These are phyloP conservation scores for Steatornis caripensis DNA, from an alignment of 2,113 vertebrate species.

Conservation along the genomic window DNA sequence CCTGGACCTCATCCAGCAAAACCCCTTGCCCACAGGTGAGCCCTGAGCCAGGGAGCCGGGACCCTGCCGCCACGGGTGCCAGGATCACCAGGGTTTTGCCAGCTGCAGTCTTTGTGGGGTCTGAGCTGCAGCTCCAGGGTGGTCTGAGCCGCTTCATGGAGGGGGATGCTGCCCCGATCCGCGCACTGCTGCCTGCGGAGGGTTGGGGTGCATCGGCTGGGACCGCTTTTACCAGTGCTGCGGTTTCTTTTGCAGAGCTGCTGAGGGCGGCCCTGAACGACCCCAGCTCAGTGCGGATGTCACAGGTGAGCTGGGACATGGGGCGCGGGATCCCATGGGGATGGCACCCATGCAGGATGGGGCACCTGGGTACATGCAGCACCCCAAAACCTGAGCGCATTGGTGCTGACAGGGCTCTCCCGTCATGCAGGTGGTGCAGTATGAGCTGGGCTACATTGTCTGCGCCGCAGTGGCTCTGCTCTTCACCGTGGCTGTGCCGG, in stretches of 20 bases:
- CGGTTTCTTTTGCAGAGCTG: constrained; percentile 48
- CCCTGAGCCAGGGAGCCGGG: rapidly evolving
- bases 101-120: rapidly evolving
- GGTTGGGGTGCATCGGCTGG: rapidly evolving
- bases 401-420: rapidly evolving
- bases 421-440: constrained; percentile 69
- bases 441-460: constrained; percentile 75
- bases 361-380: background rate
- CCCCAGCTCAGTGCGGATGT: constrained; percentile 29
- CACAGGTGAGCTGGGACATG: constrained; percentile 38
- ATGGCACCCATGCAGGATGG: rapidly evolving
- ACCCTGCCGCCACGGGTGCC: background rate
- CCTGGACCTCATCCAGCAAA: constrained; percentile 74
- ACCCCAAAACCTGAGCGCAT: background rate
- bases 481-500: constrained; percentile 70
- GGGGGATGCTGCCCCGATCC: background rate
- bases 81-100: rapidly evolving
- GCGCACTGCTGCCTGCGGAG: rapidly evolving
- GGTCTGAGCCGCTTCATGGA: background rate
- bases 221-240: rapidly evolving
- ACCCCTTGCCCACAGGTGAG: constrained; percentile 76
- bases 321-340: rapidly evolving
- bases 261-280: constrained; percentile 66
- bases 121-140: rapidly evolving
- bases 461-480: constrained; percentile 69